These are phyloP conservation scores for Corythaeola cristata DNA, from an alignment of 2,113 vertebrate genomes.

Conservation along the genomic window DNA sequence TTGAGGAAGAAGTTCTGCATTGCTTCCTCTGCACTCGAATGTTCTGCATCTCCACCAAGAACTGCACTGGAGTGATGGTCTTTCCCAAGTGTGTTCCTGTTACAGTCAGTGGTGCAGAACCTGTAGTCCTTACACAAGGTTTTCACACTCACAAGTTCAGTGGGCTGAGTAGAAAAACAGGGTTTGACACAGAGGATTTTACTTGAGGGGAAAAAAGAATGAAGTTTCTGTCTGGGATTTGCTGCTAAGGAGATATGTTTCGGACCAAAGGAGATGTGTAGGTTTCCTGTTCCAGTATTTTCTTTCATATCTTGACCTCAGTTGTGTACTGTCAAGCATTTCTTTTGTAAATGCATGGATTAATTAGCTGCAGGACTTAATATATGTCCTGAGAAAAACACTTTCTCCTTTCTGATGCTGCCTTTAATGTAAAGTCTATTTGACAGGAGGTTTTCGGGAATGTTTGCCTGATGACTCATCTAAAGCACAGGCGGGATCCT, in stretches of 20 bases:
- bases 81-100: not conserved
- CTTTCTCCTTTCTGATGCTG: not conserved
- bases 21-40: not conserved
- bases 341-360: not conserved
- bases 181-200: not conserved
- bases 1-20: not conserved
- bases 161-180: not conserved
- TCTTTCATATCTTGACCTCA: not conserved
- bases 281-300: not conserved
- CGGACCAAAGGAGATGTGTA: not conserved
- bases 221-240: not conserved
- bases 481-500: not conserved
- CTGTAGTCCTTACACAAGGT: fast-evolving
- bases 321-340: not conserved
- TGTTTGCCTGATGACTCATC: not conserved
- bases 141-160: not conserved
- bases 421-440: not conserved
- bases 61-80: not conserved
- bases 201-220: not conserved
- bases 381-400: not conserved
- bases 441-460: slow-evolving; percentile 22
- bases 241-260: not conserved
- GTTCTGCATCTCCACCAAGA: not conserved
- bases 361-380: slow-evolving; percentile 34
- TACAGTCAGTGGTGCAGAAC: not conserved